phyloP scores from a whole-genome alignment of 2,113 vertebrate genomes.

The Oreochromis niloticus region DNA sequence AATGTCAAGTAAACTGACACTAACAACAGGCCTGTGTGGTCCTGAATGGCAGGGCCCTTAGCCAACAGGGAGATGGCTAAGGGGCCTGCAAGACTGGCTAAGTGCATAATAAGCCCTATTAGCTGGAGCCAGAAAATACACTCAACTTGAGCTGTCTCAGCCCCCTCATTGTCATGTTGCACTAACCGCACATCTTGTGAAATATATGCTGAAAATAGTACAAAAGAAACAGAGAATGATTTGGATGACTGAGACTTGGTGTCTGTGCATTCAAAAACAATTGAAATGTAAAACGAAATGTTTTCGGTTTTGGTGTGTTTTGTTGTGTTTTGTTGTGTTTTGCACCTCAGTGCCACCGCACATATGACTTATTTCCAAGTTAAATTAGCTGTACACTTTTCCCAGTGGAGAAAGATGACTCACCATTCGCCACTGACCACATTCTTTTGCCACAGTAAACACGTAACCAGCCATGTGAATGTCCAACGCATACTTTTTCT shows the following conservation, averaged over 20 bases:
- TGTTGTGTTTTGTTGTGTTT: neutral
- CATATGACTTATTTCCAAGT: neutral
- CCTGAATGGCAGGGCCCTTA: neutral
- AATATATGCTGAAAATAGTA: neutral
- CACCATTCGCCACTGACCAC: neutral
- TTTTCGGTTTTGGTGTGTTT: neutral
- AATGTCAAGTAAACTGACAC: constrained; percentile 26
- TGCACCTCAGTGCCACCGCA: neutral
- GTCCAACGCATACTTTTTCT: neutral
- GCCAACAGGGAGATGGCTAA: neutral
- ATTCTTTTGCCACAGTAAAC: neutral
- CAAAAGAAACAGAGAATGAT: neutral
- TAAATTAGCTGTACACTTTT: neutral
- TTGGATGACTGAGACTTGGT: neutral
- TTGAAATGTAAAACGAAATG: neutral
- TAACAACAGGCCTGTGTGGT: neutral
- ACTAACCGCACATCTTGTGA: neutral
- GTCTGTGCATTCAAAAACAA: neutral
- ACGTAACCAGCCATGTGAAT: neutral
- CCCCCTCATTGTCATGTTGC: neutral
- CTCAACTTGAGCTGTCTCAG: neutral
- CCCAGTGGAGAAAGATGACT: neutral
- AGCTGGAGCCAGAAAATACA: neutral
- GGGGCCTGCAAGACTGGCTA: neutral
- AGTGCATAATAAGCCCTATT: constrained; percentile 6